Conservation (phyloP, 2,888 invertebrate species). For the Sympetrum striolatum region DNA sequence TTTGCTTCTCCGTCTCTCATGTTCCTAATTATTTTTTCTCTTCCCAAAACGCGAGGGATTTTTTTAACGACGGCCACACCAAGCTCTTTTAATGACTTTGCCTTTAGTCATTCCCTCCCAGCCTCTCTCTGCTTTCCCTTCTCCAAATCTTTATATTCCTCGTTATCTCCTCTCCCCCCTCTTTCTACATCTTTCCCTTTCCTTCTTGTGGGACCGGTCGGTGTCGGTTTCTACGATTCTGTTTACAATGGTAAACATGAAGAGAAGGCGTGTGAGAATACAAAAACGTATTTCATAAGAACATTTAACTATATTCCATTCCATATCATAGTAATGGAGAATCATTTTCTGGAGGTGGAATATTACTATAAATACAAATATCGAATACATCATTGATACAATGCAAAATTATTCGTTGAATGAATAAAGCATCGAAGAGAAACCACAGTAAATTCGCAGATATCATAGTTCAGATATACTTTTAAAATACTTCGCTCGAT, state of each 20-base stretch:
- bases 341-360: no score
- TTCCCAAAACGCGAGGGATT: neutral
- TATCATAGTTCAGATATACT: no score
- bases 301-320: no score
- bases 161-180: neutral
- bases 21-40: constrained; percentile 22
- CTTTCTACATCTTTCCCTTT: neutral
- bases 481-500: no score
- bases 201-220: neutral
- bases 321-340: no score
- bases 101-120: neutral
- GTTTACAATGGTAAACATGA: neutral
- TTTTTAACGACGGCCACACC: constrained; percentile 33
- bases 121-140: neutral
- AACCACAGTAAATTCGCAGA: no score
- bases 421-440: no score
- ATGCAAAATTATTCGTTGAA: no score
- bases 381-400: no score
- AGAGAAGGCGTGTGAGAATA: neutral
- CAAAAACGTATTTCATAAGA: no score
- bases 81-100: constrained; percentile 29
- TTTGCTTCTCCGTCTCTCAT: neutral
- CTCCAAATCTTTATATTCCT: neutral
- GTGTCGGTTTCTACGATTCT: neutral
- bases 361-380: no score